These are phyloP conservation scores for Cephus sareptanus DNA, from an alignment of 2,888 invertebrate genomes.

Conservation along the genomic window DNA sequence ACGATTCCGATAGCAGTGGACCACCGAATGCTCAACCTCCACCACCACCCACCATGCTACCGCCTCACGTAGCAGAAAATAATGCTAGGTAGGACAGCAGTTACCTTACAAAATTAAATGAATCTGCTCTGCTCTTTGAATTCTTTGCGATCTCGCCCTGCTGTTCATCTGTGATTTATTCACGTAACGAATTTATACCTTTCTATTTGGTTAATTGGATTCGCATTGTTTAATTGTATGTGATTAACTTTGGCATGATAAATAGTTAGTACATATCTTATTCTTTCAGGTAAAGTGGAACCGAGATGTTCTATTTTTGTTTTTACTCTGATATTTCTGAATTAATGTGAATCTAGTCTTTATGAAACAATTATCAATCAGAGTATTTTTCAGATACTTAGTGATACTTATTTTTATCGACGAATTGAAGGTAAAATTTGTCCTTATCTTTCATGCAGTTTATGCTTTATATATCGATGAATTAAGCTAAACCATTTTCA, in stretches of 20 bases:
- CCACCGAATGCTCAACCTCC: slow-evolving; percentile 47
- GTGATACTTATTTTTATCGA: background rate
- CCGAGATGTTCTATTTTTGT: background rate
- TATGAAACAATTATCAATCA: background rate
- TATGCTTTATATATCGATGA: background rate
- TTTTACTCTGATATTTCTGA: background rate
- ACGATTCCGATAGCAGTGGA: slow-evolving; percentile 59
- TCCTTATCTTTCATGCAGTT: background rate
- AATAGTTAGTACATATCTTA: background rate
- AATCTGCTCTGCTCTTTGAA: background rate
- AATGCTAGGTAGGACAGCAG: slow-evolving; percentile 56
- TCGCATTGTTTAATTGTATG: background rate
- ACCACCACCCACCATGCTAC: slow-evolving; percentile 57
- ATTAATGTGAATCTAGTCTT: background rate
- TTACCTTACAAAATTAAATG: slow-evolving; percentile 5
- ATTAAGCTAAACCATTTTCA: background rate
- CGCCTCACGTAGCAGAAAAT: slow-evolving; percentile 61
- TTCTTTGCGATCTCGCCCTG: background rate
- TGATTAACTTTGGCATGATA: background rate
- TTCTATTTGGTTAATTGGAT: background rate
- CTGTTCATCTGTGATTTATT: slow-evolving; percentile 13
- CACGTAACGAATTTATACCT: slow-evolving; percentile 12
- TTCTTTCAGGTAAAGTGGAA: background rate
- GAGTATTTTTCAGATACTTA: background rate
- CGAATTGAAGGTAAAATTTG: background rate